Percentiles rank a stretch among this genome's conserved stretches.
Conservation (phyloP, 2,797 vertebrate genomes). For the Nannoperca obscura region DNA sequence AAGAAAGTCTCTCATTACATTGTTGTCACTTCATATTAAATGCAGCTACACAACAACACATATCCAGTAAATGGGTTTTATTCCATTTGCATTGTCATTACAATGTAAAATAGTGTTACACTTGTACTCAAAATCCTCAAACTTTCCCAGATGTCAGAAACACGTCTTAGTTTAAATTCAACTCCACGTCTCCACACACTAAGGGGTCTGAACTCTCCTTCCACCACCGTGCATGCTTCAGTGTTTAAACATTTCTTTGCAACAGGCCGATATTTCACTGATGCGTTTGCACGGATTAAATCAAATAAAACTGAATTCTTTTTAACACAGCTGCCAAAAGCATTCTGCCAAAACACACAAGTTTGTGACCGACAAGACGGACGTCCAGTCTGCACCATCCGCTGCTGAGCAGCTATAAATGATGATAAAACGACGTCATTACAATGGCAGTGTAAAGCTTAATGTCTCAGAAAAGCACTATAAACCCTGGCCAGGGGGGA, state of each 20-base stretch:
- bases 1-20: neutral
- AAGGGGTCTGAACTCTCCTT: neutral
- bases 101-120: neutral
- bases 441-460: conserved; percentile 63
- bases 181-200: neutral
- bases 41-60: neutral
- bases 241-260: conserved; percentile 1
- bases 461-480: conserved; percentile 72
- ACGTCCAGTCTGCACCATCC: neutral
- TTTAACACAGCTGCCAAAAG: conserved; percentile 35
- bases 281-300: conserved; percentile 14
- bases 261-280: neutral
- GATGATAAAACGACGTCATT: conserved; percentile 71
- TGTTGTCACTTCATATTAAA: neutral
- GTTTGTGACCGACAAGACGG: conserved; percentile 45
- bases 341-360: conserved; percentile 25
- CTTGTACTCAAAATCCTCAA: neutral
- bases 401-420: conserved; percentile 50
- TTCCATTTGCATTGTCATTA: neutral
- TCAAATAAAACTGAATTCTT: conserved; percentile 36
- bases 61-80: neutral
- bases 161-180: neutral
- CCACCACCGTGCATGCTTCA: neutral
- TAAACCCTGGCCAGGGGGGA: conserved; percentile 41
- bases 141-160: neutral